Conservation (phyloP, 1,140 invertebrate genomes). For the Riptortus pedestris region DNA sequence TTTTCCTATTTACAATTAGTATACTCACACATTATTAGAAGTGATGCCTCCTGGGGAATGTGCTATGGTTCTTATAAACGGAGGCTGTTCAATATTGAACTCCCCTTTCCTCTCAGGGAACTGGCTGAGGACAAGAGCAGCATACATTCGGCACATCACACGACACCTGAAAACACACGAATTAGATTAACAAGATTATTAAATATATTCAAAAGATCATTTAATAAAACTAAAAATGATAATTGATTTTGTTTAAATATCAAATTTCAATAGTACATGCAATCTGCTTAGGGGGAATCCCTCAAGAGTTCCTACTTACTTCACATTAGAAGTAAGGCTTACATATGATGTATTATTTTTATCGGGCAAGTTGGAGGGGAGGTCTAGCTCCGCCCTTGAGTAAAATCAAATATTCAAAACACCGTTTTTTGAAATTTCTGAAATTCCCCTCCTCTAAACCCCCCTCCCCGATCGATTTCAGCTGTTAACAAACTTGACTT, state of each 20-base stretch:
- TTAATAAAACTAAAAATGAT: neutral
- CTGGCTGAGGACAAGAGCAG: conserved; percentile 40
- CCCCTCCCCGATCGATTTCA: too few species aligned
- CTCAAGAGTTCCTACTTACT: too few species aligned
- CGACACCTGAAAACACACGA: conserved; percentile 40
- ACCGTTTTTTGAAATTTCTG: too few species aligned
- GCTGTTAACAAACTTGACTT: too few species aligned
- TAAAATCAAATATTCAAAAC: too few species aligned
- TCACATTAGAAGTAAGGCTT: too few species aligned
- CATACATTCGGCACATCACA: conserved; percentile 38
- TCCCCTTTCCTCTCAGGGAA: conserved; percentile 40
- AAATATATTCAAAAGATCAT: neutral
- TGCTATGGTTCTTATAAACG: conserved; percentile 34
- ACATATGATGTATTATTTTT: too few species aligned
- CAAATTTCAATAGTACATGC: neutral
- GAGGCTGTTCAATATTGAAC: conserved; percentile 25
- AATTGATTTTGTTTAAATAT: neutral
- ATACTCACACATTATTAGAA: conserved; percentile 33
- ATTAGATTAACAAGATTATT: conserved; percentile 23
- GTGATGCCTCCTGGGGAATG: conserved; percentile 36
- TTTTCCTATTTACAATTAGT: too few species aligned
- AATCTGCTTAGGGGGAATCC: too few species aligned
- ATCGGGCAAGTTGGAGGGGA: too few species aligned
- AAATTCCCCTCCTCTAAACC: too few species aligned
- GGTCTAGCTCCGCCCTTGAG: too few species aligned